Conservation (phyloP, 2,113 vertebrate species). For the Hippoglossus stenolepis region DNA sequence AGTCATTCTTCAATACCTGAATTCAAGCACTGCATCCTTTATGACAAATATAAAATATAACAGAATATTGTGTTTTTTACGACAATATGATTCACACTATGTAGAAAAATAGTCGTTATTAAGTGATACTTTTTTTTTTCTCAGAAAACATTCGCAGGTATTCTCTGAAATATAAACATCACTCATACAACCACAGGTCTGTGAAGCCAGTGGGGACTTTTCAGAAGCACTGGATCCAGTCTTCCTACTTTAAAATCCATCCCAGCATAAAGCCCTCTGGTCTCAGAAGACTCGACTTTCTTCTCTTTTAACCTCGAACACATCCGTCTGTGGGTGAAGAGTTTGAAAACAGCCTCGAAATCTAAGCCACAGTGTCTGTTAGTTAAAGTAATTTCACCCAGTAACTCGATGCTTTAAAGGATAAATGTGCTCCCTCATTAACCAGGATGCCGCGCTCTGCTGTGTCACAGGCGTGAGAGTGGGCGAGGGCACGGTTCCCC, state of each 20-base stretch:
- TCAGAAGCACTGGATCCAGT: constrained; percentile 46
- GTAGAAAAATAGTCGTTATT: too few species aligned
- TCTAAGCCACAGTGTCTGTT: constrained; percentile 5
- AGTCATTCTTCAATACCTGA: too few species aligned
- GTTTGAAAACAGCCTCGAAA: constrained; percentile 26
- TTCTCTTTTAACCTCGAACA: constrained; percentile 37
- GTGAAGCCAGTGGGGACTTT: constrained; percentile 34
- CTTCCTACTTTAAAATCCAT: constrained; percentile 73
- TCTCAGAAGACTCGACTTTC: constrained; percentile 43
- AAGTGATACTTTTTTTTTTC: not conserved
- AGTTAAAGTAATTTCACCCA: not conserved
- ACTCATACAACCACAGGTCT: constrained; percentile 18
- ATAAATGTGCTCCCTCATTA: not conserved
- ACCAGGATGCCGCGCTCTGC: not conserved
- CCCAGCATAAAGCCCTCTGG: constrained; percentile 37
- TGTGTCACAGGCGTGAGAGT: not conserved
- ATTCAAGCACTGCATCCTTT: too few species aligned
- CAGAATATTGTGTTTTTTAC: too few species aligned
- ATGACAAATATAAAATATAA: too few species aligned
- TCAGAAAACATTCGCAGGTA: not conserved
- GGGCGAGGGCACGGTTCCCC: not conserved
- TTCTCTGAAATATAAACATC: constrained; percentile 44
- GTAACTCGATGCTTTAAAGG: constrained; percentile 8
- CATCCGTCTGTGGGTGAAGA: constrained; percentile 32
- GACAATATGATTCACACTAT: too few species aligned